A percentile compares a stretch with the other conserved stretches of the same genome.
phyloP scores from a whole-genome alignment of 2,797 vertebrate genomes.

The Melanitta fusca region DNA sequence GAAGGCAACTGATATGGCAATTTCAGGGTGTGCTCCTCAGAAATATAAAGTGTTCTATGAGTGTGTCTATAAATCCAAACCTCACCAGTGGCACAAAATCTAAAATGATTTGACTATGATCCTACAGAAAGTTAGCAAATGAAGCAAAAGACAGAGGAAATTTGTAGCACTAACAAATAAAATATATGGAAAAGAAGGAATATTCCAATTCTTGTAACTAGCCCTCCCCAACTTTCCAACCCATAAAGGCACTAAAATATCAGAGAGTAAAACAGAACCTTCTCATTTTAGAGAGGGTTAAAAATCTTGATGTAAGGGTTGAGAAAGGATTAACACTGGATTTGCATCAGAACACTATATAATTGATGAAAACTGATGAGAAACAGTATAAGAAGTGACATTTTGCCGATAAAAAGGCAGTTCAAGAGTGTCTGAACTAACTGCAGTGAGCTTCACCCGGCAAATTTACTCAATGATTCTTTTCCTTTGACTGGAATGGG shows the following conservation, averaged over 20 bases:
- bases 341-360: neutral
- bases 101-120: neutral
- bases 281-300: too few species aligned
- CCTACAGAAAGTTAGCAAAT: too few species aligned
- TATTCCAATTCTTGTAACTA: too few species aligned
- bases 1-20: neutral
- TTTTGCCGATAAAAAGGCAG: neutral
- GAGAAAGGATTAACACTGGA: neutral
- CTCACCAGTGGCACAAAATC: neutral
- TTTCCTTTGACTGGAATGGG: neutral
- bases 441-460: neutral
- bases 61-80: neutral
- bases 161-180: too few species aligned
- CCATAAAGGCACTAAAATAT: too few species aligned
- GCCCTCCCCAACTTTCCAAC: too few species aligned
- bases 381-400: neutral
- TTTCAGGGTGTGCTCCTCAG: neutral
- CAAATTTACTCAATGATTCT: neutral
- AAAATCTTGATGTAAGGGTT: neutral
- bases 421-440: neutral
- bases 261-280: too few species aligned
- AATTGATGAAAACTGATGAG: neutral
- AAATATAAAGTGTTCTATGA: neutral
- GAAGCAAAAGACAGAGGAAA: too few species aligned
- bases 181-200: too few species aligned